Conservation (phyloP, 2,113 vertebrate species). For the Dipodomys stephensi region DNA sequence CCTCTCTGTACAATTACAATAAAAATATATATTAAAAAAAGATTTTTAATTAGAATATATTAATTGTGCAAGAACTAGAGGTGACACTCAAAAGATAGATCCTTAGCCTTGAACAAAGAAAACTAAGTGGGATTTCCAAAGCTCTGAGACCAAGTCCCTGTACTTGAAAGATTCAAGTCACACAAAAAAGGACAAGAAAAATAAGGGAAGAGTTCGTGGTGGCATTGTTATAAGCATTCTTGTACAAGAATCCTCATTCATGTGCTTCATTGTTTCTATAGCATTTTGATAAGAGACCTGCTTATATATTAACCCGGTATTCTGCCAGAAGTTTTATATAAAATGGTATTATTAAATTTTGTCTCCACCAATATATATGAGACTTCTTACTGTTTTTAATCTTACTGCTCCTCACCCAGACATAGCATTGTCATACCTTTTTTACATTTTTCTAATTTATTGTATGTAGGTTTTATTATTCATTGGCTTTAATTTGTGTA, state of each 20-base stretch:
- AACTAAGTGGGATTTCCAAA: too few relatives aligned
- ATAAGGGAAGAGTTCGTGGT: too few relatives aligned
- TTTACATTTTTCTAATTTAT: background rate
- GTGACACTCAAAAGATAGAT: too few relatives aligned
- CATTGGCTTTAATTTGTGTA: background rate
- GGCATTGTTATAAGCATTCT: background rate
- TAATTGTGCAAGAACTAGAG: background rate
- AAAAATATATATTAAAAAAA: background rate
- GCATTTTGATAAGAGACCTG: background rate
- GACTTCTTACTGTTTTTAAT: background rate
- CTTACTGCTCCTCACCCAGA: background rate
- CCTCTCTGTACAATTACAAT: too few relatives aligned
- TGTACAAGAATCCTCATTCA: background rate
- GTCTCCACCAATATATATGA: background rate
- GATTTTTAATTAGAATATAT: too few relatives aligned
- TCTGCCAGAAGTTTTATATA: background rate
- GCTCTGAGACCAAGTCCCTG: too few relatives aligned
- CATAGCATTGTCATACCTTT: background rate
- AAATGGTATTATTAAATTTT: background rate
- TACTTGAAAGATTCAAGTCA: background rate
- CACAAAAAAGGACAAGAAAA: background rate
- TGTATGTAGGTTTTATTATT: background rate
- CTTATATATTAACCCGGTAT: background rate
- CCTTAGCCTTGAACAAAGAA: too few relatives aligned
- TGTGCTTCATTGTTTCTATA: background rate